Conservation (phyloP, 2,888 invertebrate genomes). For the Eugnorisma glareosa region DNA sequence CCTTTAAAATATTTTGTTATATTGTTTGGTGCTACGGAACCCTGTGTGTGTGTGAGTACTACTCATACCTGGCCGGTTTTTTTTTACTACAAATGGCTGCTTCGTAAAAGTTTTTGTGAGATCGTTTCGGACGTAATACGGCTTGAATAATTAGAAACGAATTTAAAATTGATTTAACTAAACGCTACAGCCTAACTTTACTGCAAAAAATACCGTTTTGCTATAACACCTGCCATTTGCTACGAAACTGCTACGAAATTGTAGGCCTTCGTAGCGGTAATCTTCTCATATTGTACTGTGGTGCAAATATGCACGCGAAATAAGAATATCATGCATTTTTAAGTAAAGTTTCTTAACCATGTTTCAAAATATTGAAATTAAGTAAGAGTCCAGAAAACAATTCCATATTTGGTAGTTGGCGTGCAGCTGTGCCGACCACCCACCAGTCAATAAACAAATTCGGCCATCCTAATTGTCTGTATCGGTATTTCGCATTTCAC, state of each 20-base stretch:
- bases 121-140: background rate
- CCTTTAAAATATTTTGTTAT: too few species aligned
- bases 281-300: slow-evolving; percentile 10
- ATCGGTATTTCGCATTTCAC: slow-evolving; percentile 86
- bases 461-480: slow-evolving; percentile 77
- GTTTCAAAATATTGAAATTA: slow-evolving; percentile 37
- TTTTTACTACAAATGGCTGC: background rate
- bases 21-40: too few species aligned
- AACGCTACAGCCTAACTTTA: slow-evolving; percentile 34
- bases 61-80: too few species aligned
- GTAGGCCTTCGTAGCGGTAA: slow-evolving; percentile 45
- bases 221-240: slow-evolving; percentile 40
- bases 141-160: slow-evolving; percentile 37
- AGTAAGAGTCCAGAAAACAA: slow-evolving; percentile 42
- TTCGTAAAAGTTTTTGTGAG: too few species aligned
- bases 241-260: slow-evolving; percentile 59
- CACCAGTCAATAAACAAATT: slow-evolving; percentile 79
- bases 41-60: too few species aligned
- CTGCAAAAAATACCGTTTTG: slow-evolving; percentile 53
- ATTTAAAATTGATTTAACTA: slow-evolving; percentile 37
- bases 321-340: slow-evolving; percentile 11
- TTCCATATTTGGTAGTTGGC: slow-evolving; percentile 59
- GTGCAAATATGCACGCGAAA: slow-evolving; percentile 1
- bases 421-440: slow-evolving; percentile 65
- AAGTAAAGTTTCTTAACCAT: slow-evolving; percentile 17